These are phyloP conservation scores for Drosophila algonquin DNA, from an alignment of 2,888 invertebrate genomes.

Conservation along the genomic window DNA sequence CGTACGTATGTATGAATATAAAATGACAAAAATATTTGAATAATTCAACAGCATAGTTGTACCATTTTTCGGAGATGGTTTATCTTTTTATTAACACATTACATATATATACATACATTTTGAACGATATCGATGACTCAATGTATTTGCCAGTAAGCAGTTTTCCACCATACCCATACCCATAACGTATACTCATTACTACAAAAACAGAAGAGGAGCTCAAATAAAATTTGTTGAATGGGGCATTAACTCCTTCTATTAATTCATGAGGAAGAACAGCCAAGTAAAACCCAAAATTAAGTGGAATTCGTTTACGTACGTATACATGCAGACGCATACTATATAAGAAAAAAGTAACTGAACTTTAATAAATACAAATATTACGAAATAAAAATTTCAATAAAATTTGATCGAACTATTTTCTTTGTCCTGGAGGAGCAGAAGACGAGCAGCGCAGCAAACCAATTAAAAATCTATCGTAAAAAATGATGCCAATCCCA, in stretches of 20 bases:
- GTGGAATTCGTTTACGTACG: constrained; percentile 43
- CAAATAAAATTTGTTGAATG: constrained; percentile 24
- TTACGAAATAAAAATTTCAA: constrained; percentile 62
- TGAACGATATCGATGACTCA: constrained; percentile 58
- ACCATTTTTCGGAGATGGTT: constrained; percentile 52
- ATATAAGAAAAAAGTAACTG: constrained; percentile 53
- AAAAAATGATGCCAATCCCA: neutral
- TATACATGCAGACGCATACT: constrained; percentile 40
- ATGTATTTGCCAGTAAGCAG: constrained; percentile 52
- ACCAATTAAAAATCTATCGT: no score
- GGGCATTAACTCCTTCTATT: constrained; percentile 51
- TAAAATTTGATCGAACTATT: neutral
- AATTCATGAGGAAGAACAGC: constrained; percentile 23
- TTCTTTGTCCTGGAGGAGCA: neutral
- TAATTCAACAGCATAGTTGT: constrained; percentile 25
- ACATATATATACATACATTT: constrained; percentile 37
- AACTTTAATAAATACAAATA: constrained; percentile 72
- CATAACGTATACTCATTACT: constrained; percentile 19
- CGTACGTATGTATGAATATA: neutral
- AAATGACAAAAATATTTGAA: constrained; percentile 32
- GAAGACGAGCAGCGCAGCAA: no score
- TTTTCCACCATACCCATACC: constrained; percentile 27
- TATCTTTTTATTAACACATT: constrained; percentile 49
- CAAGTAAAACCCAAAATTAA: constrained; percentile 29
- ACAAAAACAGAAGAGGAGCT: constrained; percentile 7